Evolutionary conservation across 2,113 vertebrate species (phyloP), one percentile per base, ranked within the genome.

Genomic region (Pimephales promelas): DNA sequence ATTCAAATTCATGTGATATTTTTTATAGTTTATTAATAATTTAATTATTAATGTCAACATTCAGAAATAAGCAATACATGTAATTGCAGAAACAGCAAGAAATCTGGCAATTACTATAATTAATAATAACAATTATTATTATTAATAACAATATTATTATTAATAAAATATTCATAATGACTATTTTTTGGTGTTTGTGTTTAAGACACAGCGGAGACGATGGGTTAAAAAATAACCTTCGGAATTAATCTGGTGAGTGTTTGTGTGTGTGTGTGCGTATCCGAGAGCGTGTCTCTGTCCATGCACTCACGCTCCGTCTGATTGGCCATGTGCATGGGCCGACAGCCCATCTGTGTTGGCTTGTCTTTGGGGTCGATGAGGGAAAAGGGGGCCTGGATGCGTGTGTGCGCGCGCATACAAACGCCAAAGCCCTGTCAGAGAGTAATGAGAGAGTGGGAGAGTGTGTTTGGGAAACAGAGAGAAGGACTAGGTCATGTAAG

Each of bases 371-470:
- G 86, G 86, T 85, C 75, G 82, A 64, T 77, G 83, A 85, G 84
- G 86, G 86, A 87, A 83, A 84, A 85, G 75, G 71, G 87, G 83
- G 85, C 73, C 71, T 88, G 84, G 80, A 73, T 84, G 83, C 74
- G 36, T 86, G 74, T 85, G 70, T 83, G 72, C 40, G 81, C 40
- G 81, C 74, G 82, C 59, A 49, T 71, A 83, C 36, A 84, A 74
- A 86, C 28, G 87, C 85, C 84, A 88, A 86, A 79, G 81, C 79
- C 81, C 84, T 87, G 86, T 87, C 86, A 87, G 76, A 85, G 86
- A 81, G 86, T 85, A 87, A 87, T 87, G 80, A 85, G 86, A 56
- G 70, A 86, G 85, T 75, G 77, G 59, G 81, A 82, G 86, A 59
- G 81, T 56, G 81, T 87, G 86, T 87, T 79, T 82, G 71, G 81